Evolutionary conservation across 1,140 invertebrate species (phyloP), one percentile per base, ranked within the genome.

Genomic region (Drosophila pruinosa): DNA sequence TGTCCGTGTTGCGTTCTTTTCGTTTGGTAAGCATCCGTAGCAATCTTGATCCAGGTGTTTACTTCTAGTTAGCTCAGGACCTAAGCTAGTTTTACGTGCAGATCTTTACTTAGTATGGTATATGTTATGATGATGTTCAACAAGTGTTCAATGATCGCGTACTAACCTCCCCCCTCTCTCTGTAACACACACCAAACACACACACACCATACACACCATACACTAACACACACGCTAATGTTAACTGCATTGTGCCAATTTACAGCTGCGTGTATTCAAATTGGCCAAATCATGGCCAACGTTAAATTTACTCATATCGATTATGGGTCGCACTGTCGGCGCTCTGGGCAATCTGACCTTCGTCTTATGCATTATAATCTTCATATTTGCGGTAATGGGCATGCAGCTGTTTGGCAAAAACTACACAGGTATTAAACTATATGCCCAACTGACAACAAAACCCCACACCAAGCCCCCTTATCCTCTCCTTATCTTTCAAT

Each of bases 211-310:
- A n/a, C n/a, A n/a, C n/a, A n/a, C n/a, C n/a, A 63, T 17, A 31
- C 59, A 56, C n/a, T 26, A 22, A 47, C 21, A 45, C 39, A 62
- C 48, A 67, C 53, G 50, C 22, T 45, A 28, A 48, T 47, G 21
- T 59, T 48, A 72, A 48, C 61, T 24, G 53, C 50, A 47, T 67
- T 45, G 70, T 62, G 70, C 56, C 72, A 75, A 78, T 73, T 95
- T 94, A 88, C 94, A 99, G 98, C 94, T 99, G 74, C 95, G 98
- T 94, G 98, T 99, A 90, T 99, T 99, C 94, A 99, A 99, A 95
- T 93, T 99, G 92, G 98, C 98, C 72, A 99, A 99, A 93, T 99
- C 98, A 59, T 99, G 98, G 98, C 98, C 97, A 80, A 99, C 98
- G 63, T 93, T 99, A 91, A 99, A 99, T 93, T 95, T 99, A 93